Evolutionary conservation across 2,888 invertebrate species (phyloP).

Genomic region (Platerodrilus igneus): DNA sequence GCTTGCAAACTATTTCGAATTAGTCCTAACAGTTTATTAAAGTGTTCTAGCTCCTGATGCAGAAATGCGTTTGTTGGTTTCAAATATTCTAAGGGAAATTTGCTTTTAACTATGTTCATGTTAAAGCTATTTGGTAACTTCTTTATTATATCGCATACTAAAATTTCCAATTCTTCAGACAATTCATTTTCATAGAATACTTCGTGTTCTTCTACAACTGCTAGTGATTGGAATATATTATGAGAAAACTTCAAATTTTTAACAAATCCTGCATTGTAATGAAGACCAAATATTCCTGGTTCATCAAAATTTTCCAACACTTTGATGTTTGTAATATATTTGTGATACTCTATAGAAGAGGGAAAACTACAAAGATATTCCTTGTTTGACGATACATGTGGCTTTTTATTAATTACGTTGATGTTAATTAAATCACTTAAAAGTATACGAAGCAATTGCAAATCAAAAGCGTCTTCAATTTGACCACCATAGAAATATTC

Average conservation of each 20-base stretch:
- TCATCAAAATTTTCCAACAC: slow-evolving; percentile 67
- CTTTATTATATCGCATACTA: slow-evolving; percentile 58
- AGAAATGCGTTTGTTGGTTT: slow-evolving; percentile 85
- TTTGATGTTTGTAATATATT: slow-evolving; percentile 72
- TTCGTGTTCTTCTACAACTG: slow-evolving; percentile 67
- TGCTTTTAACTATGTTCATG: slow-evolving; percentile 59
- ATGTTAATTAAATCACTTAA: slow-evolving; percentile 68
- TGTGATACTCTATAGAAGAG: slow-evolving; percentile 65
- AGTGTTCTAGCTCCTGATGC: slow-evolving; percentile 71
- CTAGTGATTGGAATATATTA: slow-evolving; percentile 65
- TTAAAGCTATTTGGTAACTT: slow-evolving; percentile 58
- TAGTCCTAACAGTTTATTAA: slow-evolving; percentile 61
- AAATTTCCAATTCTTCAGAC: slow-evolving; percentile 64
- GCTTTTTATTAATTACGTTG: slow-evolving; percentile 58
- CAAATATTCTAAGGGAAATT: slow-evolving; percentile 68
- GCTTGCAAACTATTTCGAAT: slow-evolving; percentile 65
- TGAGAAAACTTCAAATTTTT: slow-evolving; percentile 75
- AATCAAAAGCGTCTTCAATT: slow-evolving; percentile 82
- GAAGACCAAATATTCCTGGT: slow-evolving; percentile 85
- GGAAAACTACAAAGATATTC: slow-evolving; percentile 59
- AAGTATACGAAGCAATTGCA: slow-evolving; percentile 72
- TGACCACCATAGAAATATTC: slow-evolving; percentile 89
- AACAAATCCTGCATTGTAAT: slow-evolving; percentile 86
- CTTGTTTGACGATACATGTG: slow-evolving; percentile 54
- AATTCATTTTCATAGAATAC: slow-evolving; percentile 55